These are phyloP conservation scores for Clostera curtula DNA, from an alignment of 2,888 invertebrate species.

Conservation along the genomic window DNA sequence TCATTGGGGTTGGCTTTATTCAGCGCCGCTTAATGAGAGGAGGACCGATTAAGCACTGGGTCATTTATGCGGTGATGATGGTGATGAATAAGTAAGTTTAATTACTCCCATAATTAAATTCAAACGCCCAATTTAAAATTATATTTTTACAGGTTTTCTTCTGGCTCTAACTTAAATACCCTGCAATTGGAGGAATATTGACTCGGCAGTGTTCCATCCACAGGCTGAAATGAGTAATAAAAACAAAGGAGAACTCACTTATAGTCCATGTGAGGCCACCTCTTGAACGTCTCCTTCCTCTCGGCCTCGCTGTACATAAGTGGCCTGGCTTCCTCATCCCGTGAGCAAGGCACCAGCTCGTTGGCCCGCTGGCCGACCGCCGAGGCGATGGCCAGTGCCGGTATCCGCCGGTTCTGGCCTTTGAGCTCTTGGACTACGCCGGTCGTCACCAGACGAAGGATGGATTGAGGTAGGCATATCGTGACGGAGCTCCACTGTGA, in stretches of 20 bases:
- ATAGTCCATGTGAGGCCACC: conserved; percentile 98
- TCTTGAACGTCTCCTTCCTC: conserved; percentile 90
- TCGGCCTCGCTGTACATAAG: conserved; percentile 95
- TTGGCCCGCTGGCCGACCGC: conserved; percentile 91
- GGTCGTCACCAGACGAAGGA: conserved; percentile 85
- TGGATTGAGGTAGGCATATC: conserved; percentile 84
- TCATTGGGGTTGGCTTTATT: too few species aligned
- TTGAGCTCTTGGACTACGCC: conserved; percentile 88
- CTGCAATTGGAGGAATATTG: too few species aligned
- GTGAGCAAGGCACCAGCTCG: conserved; percentile 79
- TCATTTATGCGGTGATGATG: too few species aligned
- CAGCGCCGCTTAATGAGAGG: too few species aligned
- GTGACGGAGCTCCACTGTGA: conserved; percentile 94
- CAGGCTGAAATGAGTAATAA: not conserved
- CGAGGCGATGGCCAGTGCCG: conserved; percentile 91
- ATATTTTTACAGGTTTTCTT: too few species aligned
- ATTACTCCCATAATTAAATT: too few species aligned
- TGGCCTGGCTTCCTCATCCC: conserved; percentile 62
- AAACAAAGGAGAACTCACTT: conserved; percentile 76
- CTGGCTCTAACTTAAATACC: too few species aligned
- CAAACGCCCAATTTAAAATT: too few species aligned
- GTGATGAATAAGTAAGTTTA: too few species aligned
- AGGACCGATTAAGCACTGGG: too few species aligned
- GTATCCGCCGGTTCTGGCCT: conserved; percentile 86
- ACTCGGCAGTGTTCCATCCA: too few species aligned